Conservation (phyloP, 2,113 vertebrate species). For the Pomatostomus ruficeps region DNA sequence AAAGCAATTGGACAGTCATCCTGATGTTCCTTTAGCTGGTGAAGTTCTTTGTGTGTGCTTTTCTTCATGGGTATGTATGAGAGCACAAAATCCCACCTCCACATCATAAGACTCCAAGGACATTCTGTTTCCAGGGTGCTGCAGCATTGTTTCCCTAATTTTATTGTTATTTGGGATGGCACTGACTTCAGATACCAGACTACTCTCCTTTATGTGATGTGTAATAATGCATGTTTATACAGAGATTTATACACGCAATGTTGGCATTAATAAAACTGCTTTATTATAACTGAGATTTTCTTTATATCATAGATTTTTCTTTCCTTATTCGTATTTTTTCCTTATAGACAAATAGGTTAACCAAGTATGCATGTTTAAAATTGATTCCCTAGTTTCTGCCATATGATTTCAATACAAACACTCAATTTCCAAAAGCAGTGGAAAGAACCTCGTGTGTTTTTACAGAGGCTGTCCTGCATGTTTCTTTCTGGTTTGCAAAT, state of each 20-base stretch:
- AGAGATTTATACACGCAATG: neutral
- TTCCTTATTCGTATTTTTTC: neutral
- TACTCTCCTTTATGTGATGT: neutral
- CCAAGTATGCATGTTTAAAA: neutral
- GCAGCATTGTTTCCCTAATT: neutral
- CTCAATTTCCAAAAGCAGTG: conserved; percentile 1
- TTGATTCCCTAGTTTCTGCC: neutral
- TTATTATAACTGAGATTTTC: neutral
- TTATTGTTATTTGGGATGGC: neutral
- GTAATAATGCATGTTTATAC: neutral
- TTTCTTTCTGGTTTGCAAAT: neutral
- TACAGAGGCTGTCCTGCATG: neutral
- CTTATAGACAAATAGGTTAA: neutral
- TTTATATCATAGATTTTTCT: neutral
- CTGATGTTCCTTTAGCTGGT: neutral
- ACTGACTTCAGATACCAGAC: neutral
- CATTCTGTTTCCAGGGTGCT: neutral
- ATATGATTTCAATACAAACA: neutral
- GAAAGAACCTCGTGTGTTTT: neutral
- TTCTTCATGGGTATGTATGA: neutral
- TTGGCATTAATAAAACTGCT: neutral
- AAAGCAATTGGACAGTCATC: neutral
- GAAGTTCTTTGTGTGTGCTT: neutral
- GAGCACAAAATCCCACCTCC: neutral
- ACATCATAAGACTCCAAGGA: neutral